Base-by-base conservation (phyloP, 1,140 invertebrate species). In the Venustaconcha ellipsiformis region DNA sequence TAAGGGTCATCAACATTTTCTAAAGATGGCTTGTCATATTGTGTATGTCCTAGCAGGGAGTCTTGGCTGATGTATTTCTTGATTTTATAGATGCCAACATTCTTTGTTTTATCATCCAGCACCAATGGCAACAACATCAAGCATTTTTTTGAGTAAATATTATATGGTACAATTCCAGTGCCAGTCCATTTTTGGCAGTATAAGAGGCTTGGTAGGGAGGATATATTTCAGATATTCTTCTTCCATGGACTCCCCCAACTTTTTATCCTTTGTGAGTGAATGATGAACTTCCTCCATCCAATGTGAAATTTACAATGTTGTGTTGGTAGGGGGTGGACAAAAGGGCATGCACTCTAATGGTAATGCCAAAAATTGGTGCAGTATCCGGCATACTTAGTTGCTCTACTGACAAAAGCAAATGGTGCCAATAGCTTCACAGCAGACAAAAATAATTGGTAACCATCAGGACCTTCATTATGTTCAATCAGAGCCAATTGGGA, bases 241-340 rank as follows among this genome's bases (percentile, higher is more conserved):
- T 65, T 30, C 37, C 63, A 20, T 30, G n/a, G 63, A 65, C 23
- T 26, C 23, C 63, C 37, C 2, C 20, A 65, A 26, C 63, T 30
- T 15, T 20, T 26, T n/a, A 48, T 65, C n/a, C 18, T 65, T 14
- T 64, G 62, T 11, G 37, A 30, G 17, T 57, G n/a, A 17, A 30
- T 74, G n/a, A 23, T 37, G 63, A 26, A 56, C 59, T n/a, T 58
- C 72, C 59, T 57, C 12, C 3, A 75, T 75, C 74, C 15, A 75
- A 26, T 13, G 74, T 14, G 14, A 68, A 15, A 20, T 68, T 68
- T 11, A 68, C 67, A 48, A 4, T 20, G 26, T 57, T 57, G 15
- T 23, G n/a, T 57, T 57, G 57, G 67, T 57, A 57, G 14, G 48
- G 67, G 8, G 67, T n/a, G n/a, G 56, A 57, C 13, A 58, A 68